These are phyloP conservation scores for Yponomeuta malinellus DNA, from an alignment of 2,888 invertebrate genomes.

Conservation along the genomic window DNA sequence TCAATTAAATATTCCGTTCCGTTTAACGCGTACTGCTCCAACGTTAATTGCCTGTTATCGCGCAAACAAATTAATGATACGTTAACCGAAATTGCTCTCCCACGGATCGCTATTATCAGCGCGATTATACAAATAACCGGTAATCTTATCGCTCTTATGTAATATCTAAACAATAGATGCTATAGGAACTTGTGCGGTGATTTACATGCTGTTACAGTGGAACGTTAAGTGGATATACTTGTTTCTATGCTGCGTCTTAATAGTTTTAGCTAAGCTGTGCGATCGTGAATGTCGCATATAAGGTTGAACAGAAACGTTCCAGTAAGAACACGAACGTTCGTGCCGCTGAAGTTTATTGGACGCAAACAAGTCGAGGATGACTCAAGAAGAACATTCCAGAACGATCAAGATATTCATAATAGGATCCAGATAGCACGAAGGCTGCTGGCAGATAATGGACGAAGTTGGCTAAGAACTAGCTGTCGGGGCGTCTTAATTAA, in stretches of 20 bases:
- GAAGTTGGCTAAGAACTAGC: no score
- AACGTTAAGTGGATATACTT: constrained; percentile 9
- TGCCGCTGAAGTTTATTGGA: not conserved
- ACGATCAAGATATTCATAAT: not conserved
- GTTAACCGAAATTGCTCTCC: not conserved
- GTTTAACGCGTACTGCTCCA: not conserved
- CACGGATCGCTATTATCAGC: constrained; percentile 2
- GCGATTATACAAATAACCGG: not conserved
- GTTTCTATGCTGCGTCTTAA: constrained; percentile 7
- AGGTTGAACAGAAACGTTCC: not conserved
- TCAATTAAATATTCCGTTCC: not conserved
- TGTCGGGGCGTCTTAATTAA: no score
- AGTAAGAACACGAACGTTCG: not conserved
- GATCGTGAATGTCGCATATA: constrained; percentile 4
- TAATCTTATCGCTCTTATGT: constrained; percentile 10
- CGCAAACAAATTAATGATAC: not conserved
- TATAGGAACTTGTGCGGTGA: constrained; percentile 1
- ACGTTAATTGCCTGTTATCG: not conserved
- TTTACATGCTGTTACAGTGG: constrained; percentile 4
- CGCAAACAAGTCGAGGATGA: not conserved
- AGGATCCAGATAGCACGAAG: no score
- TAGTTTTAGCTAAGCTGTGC: constrained; percentile 4
- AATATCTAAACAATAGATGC: constrained; percentile 5
- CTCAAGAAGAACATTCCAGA: not conserved
- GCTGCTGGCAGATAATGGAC: no score